Evolutionary conservation across 2,888 invertebrate species (phyloP), one percentile per base, ranked within the genome.

Genomic region (Philereme vetulata): DNA sequence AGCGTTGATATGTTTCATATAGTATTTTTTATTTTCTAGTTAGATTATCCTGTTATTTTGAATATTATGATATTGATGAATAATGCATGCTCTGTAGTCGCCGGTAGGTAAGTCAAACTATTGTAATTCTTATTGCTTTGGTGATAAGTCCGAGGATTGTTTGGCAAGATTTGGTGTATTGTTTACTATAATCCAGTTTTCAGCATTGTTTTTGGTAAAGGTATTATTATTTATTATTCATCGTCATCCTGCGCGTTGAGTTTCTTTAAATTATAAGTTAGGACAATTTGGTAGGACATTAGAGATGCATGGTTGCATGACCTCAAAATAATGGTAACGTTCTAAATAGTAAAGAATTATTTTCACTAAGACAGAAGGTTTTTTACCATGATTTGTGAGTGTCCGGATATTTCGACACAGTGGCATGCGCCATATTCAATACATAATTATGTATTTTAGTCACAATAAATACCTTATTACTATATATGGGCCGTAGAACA

Each of bases 201-300:
- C 57, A 51, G 72, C 76, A 74, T 84, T 79, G 74, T 78, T 81
- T 82, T 84, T 82, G 88, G 88, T 83, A 80, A 79, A 85, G 87
- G 88, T 88, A 86, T 80, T 80, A 71, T 80, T 77, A 75, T 83
- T 76, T 77, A 75, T 83, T 78, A 72, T 60, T 72, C 77, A 80
- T 67, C 60, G 61, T 70, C 84, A 82, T 78, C 65, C 54, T 76
- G 75, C 21, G 21, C 21, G 21, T 21, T 21, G 21, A 21, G 21
- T 1, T 1, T 42, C 7, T 5, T 51, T 51, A 33, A 11, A 36
- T 36, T 2, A 8, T 4, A 36, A 32, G 10, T n/a, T 35, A 1
- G 21, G 21, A 21, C 21, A 21, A 21, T 21, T 21, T 7, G 8
- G 1, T 5, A 34, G 32, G 32, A 0, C 21, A 32, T 38, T 45